Percentiles rank a stretch among this genome's conserved stretches.
Evolutionary conservation across 2,888 invertebrate species (phyloP).

Genomic region (Lamellibrachia satsuma): DNA sequence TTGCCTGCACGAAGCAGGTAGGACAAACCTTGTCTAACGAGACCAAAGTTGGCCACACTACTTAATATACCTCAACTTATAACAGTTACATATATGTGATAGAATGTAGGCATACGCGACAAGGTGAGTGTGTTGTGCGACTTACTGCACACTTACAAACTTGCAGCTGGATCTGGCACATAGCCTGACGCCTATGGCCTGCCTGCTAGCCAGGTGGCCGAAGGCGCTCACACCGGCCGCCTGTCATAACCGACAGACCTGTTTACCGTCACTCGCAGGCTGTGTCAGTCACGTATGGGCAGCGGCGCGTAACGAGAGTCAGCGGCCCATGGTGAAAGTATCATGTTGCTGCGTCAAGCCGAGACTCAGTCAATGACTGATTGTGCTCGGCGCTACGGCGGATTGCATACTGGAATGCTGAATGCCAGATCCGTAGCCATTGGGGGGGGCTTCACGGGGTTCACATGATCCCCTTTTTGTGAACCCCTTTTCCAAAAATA

Average conservation of each 20-base stretch:
- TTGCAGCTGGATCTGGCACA: background rate
- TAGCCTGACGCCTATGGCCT: background rate
- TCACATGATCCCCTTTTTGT: too few relatives aligned
- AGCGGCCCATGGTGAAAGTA: background rate
- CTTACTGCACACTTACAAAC: background rate
- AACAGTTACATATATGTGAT: background rate
- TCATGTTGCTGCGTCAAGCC: background rate
- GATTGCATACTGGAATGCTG: background rate
- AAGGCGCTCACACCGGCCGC: background rate
- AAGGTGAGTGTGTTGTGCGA: background rate
- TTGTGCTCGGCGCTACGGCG: background rate
- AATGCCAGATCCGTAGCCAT: background rate
- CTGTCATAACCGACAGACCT: constrained; percentile 7
- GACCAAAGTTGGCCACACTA: background rate
- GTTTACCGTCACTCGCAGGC: background rate
- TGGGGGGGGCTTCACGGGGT: too few relatives aligned
- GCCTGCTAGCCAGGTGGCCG: background rate
- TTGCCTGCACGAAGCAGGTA: too few relatives aligned
- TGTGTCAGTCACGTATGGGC: background rate
- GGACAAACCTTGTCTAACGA: too few relatives aligned
- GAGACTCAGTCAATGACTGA: background rate
- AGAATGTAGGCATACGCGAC: background rate
- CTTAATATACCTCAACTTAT: background rate
- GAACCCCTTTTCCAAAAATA: too few relatives aligned
- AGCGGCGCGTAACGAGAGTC: background rate